These are phyloP conservation scores for Tetheella fluctuosa DNA, from an alignment of 2,888 invertebrate genomes.

Conservation along the genomic window DNA sequence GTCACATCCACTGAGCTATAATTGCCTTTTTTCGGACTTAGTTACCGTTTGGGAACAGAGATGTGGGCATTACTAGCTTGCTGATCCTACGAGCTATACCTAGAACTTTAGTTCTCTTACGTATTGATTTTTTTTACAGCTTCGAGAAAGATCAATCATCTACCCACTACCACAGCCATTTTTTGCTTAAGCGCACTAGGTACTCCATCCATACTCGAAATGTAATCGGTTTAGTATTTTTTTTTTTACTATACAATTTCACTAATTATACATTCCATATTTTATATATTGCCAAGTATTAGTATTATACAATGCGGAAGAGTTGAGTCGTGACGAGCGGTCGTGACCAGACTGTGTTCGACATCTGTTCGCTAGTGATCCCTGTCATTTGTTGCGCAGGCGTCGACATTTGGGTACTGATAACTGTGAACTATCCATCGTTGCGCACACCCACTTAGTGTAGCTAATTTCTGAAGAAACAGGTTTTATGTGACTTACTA, in stretches of 20 bases:
- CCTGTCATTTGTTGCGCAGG: slow-evolving; percentile 8
- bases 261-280: slow-evolving; percentile 37
- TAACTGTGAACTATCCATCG: not conserved
- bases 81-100: too few species aligned
- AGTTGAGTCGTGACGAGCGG: slow-evolving; percentile 29
- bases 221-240: not conserved
- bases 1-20: not conserved
- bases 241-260: slow-evolving; percentile 26
- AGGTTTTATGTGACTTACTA: too few species aligned
- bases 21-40: too few species aligned
- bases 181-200: too few species aligned
- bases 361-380: slow-evolving; percentile 9
- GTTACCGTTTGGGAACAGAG: too few species aligned
- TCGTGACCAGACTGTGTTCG: slow-evolving; percentile 29
- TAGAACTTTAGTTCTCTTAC: too few species aligned
- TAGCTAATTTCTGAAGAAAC: too few species aligned
- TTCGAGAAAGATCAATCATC: too few species aligned
- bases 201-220: not conserved
- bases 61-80: too few species aligned
- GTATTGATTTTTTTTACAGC: too few species aligned
- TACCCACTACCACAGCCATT: too few species aligned
- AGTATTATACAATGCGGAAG: slow-evolving; percentile 39
- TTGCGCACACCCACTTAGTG: not conserved
- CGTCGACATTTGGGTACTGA: slow-evolving; percentile 9
- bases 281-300: slow-evolving; percentile 18